phyloP scores from a whole-genome alignment of 1,140 invertebrate genomes.

The Apolygus lucorum region DNA sequence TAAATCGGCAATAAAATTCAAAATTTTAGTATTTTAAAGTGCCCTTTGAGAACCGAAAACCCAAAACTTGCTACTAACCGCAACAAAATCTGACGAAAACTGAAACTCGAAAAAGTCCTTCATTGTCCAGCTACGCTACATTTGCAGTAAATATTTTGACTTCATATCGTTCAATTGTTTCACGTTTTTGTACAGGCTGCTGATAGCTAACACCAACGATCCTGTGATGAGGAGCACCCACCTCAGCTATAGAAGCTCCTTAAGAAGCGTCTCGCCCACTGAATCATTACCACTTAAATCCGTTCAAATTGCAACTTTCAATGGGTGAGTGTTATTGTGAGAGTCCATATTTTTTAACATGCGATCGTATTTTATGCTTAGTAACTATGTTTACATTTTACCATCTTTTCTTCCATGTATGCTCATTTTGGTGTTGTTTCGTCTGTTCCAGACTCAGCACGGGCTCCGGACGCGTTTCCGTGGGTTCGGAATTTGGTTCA shows the following conservation, averaged over 20 bases:
- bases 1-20: too few relatives aligned
- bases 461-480: constrained; percentile 2
- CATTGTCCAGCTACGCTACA: neutral
- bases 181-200: constrained; percentile 38
- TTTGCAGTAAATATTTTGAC: too few relatives aligned
- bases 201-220: constrained; percentile 44
- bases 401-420: too few relatives aligned
- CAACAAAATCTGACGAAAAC: too few relatives aligned
- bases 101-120: neutral
- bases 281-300: constrained; percentile 29
- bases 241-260: constrained; percentile 23
- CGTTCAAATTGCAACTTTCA: constrained; percentile 27
- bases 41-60: too few relatives aligned
- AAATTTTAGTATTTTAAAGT: too few relatives aligned
- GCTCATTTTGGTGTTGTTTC: constrained; percentile 21
- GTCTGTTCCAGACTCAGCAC: neutral
- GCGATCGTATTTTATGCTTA: too few relatives aligned
- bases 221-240: constrained; percentile 40
- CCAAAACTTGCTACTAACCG: too few relatives aligned
- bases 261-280: constrained; percentile 21
- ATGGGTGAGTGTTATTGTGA: constrained; percentile 26
- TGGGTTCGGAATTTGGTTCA: constrained; percentile 32
- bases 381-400: too few relatives aligned
- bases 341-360: too few relatives aligned
- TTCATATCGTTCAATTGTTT: neutral